Conservation (phyloP, 2,888 invertebrate genomes). For the Craniophora ligustri region DNA sequence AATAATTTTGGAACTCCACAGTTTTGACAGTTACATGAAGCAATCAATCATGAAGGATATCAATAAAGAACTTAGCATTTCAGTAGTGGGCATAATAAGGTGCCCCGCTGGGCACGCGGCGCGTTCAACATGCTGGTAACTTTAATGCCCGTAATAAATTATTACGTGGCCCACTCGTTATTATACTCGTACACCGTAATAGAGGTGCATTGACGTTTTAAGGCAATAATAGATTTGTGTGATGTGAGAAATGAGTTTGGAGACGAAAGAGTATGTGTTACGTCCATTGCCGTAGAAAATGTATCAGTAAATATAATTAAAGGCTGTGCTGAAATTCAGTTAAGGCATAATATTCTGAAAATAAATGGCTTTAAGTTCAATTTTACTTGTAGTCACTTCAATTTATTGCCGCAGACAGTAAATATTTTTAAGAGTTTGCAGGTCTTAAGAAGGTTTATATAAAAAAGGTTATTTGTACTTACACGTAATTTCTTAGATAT, state of each 20-base stretch:
- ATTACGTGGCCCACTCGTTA: slow-evolving; percentile 52
- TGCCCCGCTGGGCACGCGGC: slow-evolving; percentile 46
- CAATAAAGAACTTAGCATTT: slow-evolving; percentile 50
- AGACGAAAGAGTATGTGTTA: slow-evolving; percentile 9
- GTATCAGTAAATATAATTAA: neutral
- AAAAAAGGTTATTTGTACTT: too few species aligned
- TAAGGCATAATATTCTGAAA: neutral
- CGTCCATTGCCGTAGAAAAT: slow-evolving; percentile 22
- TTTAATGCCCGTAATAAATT: slow-evolving; percentile 61
- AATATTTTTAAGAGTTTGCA: too few species aligned
- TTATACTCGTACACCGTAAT: too few species aligned
- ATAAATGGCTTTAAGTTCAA: too few species aligned
- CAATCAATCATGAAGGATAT: slow-evolving; percentile 44
- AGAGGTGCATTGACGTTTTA: slow-evolving; percentile 31
- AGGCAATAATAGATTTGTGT: slow-evolving; percentile 42
- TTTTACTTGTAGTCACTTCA: too few species aligned
- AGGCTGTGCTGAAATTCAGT: neutral
- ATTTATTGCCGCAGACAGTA: too few species aligned
- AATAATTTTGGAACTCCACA: slow-evolving; percentile 18
- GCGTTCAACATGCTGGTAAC: slow-evolving; percentile 56
- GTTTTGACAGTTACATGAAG: slow-evolving; percentile 28
- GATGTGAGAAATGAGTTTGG: slow-evolving; percentile 39
- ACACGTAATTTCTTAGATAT: too few species aligned
- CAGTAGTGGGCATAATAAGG: slow-evolving; percentile 63
- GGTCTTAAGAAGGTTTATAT: too few species aligned